Evolutionary conservation across 1,140 invertebrate species (phyloP).

Genomic region (Psilanteris sp.): DNA sequence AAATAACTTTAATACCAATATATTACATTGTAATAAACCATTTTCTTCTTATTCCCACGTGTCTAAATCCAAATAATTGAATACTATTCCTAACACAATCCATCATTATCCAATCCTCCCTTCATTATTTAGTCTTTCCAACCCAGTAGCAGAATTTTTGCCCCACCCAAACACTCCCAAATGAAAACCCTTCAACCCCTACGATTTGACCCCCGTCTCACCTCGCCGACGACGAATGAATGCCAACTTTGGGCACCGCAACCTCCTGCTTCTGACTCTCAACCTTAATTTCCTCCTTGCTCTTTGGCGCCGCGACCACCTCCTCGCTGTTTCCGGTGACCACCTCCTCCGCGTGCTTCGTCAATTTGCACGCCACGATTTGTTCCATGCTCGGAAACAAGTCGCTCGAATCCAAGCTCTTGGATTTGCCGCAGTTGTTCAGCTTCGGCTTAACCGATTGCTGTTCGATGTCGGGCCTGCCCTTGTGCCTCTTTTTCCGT

Average conservation of each 20-base stretch:
- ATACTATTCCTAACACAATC: no score
- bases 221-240: slow-evolving; percentile 65
- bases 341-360: slow-evolving; percentile 76
- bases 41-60: no score
- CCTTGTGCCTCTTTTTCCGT: slow-evolving; percentile 78
- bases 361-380: slow-evolving; percentile 68
- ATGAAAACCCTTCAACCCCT: no score
- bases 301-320: slow-evolving; percentile 4
- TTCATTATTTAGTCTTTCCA: no score
- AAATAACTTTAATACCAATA: no score
- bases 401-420: slow-evolving; percentile 90
- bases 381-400: slow-evolving; percentile 81
- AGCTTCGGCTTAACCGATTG: slow-evolving; percentile 81
- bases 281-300: slow-evolving; percentile 19
- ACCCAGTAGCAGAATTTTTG: no score
- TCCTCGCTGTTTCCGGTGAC: slow-evolving; percentile 22
- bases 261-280: slow-evolving; percentile 21
- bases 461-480: slow-evolving; percentile 68
- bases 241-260: slow-evolving; percentile 21
- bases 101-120: no score
- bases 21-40: no score
- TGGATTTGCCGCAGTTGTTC: slow-evolving; percentile 89
- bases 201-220: no score
- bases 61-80: no score
- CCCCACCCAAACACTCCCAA: no score